A percentile compares a stretch with the other conserved stretches of the same genome.
These are phyloP conservation scores for Drosophila putrida DNA, from an alignment of 2,888 invertebrate genomes.

Conservation along the genomic window DNA sequence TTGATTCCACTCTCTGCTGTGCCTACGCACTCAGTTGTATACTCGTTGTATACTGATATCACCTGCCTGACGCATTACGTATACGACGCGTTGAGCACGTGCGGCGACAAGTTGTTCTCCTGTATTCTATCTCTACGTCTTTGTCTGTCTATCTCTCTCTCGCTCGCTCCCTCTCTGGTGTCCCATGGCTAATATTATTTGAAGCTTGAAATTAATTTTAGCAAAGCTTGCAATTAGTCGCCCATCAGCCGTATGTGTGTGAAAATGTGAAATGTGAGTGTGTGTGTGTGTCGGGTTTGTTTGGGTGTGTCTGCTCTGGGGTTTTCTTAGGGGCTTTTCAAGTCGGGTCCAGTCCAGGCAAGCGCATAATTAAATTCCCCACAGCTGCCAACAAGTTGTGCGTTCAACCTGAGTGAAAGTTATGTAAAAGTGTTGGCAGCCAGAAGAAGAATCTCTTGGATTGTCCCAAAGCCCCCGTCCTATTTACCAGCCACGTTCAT, in stretches of 20 bases:
- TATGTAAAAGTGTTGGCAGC: slow-evolving; percentile 43
- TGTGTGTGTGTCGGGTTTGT: slow-evolving; percentile 9
- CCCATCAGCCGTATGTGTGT: slow-evolving; percentile 53
- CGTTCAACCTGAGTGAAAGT: slow-evolving; percentile 33
- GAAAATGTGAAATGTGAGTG: slow-evolving; percentile 9
- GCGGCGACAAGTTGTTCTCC: slow-evolving; percentile 38
- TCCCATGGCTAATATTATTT: slow-evolving; percentile 69
- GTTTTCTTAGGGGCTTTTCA: slow-evolving; percentile 33
- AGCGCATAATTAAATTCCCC: slow-evolving; percentile 53
- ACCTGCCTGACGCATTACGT: slow-evolving; percentile 40
- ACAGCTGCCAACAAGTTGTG: slow-evolving; percentile 45
- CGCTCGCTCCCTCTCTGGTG: slow-evolving; percentile 15
- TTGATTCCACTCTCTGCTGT: slow-evolving; percentile 23
- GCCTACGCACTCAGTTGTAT: slow-evolving; percentile 1
- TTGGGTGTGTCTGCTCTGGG: slow-evolving; percentile 36
- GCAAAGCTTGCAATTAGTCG: slow-evolving; percentile 75
- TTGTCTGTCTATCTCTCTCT: background rate
- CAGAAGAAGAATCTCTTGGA: slow-evolving; percentile 1
- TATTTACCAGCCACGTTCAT: slow-evolving; percentile 33
- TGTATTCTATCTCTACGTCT: background rate
- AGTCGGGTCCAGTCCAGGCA: slow-evolving; percentile 24
- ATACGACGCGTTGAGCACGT: slow-evolving; percentile 65
- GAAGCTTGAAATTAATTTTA: slow-evolving; percentile 77
- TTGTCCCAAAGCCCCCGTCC: slow-evolving; percentile 28
- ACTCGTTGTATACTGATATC: slow-evolving; percentile 1